Evolutionary conservation across 2,888 invertebrate genomes (phyloP).

Genomic region (Choreutis nemorana): DNA sequence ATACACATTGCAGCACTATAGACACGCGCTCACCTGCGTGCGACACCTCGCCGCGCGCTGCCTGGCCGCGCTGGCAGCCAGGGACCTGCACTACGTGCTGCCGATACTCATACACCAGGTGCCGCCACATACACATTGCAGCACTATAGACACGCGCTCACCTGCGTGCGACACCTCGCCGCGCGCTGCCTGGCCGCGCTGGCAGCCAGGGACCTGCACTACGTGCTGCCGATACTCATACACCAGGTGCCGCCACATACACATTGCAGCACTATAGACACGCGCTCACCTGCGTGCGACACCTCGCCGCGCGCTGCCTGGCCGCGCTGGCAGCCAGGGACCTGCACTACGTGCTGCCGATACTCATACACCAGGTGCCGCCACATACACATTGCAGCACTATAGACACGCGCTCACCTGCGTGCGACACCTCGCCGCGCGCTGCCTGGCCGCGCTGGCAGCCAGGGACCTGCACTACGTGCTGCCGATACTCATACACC

Average conservation of each 20-base stretch:
- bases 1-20: too few species aligned
- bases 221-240: constrained; percentile 75
- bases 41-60: constrained; percentile 89
- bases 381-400: too few species aligned
- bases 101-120: constrained; percentile 68
- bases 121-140: too few species aligned
- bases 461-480: constrained; percentile 71
- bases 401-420: constrained; percentile 71
- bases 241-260: constrained; percentile 47
- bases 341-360: constrained; percentile 74
- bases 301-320: constrained; percentile 87
- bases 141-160: too few species aligned
- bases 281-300: constrained; percentile 75
- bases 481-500: constrained; percentile 72
- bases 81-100: constrained; percentile 76
- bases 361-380: constrained; percentile 63
- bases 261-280: too few species aligned
- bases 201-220: constrained; percentile 72
- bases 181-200: constrained; percentile 85
- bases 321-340: constrained; percentile 77
- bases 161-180: constrained; percentile 85
- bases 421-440: constrained; percentile 84
- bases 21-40: constrained; percentile 72
- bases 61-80: constrained; percentile 76
- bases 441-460: constrained; percentile 84